Evolutionary conservation across 1,140 invertebrate species (phyloP).

Genomic region (Zaprionus inermis): DNA sequence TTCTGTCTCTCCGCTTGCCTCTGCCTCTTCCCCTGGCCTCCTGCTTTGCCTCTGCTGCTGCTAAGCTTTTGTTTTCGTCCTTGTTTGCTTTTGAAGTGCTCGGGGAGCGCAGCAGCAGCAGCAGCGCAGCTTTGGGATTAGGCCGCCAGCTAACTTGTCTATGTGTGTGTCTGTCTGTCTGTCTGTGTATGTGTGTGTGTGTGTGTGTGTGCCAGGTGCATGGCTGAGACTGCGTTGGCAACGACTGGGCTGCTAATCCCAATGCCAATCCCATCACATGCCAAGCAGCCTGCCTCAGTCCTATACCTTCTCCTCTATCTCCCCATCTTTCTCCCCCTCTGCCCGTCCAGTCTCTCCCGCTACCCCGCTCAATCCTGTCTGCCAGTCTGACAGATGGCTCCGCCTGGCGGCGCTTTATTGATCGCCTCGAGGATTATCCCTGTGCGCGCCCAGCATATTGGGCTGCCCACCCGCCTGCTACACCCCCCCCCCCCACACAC

Average conservation of each 20-base stretch:
- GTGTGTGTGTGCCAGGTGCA: slow-evolving; percentile 63
- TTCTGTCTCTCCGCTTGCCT: not conserved
- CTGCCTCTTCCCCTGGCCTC: slow-evolving; percentile 35
- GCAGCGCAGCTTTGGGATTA: slow-evolving; percentile 61
- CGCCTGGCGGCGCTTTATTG: slow-evolving; percentile 64
- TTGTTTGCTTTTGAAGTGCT: slow-evolving; percentile 71
- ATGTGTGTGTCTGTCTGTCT: slow-evolving; percentile 37
- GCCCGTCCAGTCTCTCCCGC: not conserved
- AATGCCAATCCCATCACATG: slow-evolving; percentile 72
- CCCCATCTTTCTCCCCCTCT: not conserved
- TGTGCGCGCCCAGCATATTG: slow-evolving; percentile 66
- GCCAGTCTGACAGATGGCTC: not conserved
- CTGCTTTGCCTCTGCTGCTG: slow-evolving; percentile 44
- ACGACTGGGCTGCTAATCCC: slow-evolving; percentile 69
- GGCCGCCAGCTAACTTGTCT: slow-evolving; percentile 70
- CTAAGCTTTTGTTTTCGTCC: slow-evolving; percentile 58
- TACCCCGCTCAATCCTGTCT: slow-evolving; percentile 1
- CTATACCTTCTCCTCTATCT: not conserved
- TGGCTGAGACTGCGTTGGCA: slow-evolving; percentile 37
- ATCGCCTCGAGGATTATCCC: slow-evolving; percentile 78
- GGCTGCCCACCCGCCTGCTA: slow-evolving; percentile 32
- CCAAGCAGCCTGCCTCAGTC: slow-evolving; percentile 39
- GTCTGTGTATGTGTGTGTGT: slow-evolving; percentile 31
- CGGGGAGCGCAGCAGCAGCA: not conserved
- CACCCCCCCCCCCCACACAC: no score